These are phyloP conservation scores for Oegoconia quadripuncta DNA, from an alignment of 2,888 invertebrate species.

Conservation along the genomic window DNA sequence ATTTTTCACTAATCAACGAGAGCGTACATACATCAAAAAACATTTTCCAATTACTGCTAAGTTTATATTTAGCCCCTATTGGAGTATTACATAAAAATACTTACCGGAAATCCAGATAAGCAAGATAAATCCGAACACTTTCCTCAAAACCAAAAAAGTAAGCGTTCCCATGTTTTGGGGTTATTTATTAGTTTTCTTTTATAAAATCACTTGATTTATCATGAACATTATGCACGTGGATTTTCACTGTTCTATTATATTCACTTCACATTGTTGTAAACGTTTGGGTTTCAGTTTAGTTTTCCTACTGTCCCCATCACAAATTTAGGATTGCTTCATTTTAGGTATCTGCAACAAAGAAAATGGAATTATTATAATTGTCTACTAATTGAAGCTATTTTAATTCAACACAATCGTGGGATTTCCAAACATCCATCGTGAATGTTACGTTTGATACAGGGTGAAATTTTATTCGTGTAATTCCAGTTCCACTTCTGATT, in stretches of 20 bases:
- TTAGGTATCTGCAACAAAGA: slow-evolving; percentile 52
- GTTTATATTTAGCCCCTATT: too few species aligned
- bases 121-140: slow-evolving; percentile 41
- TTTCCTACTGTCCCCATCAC: slow-evolving; percentile 19
- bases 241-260: slow-evolving; percentile 17
- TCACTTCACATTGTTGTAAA: slow-evolving; percentile 13
- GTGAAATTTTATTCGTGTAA: too few species aligned
- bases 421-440: too few species aligned
- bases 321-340: slow-evolving; percentile 17
- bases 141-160: slow-evolving; percentile 29
- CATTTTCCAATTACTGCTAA: too few species aligned
- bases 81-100: too few species aligned
- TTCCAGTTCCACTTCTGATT: too few species aligned
- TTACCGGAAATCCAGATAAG: slow-evolving; percentile 60
- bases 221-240: slow-evolving; percentile 14
- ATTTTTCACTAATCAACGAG: too few species aligned
- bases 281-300: slow-evolving; percentile 1
- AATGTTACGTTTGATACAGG: too few species aligned
- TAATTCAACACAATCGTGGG: too few species aligned
- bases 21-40: too few species aligned
- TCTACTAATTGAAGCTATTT: too few species aligned
- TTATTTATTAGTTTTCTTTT: slow-evolving; percentile 5
- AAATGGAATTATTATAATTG: slow-evolving; percentile 29
- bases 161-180: slow-evolving; percentile 48
- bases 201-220: slow-evolving; percentile 11